A percentile compares a stretch with the other conserved stretches of the same genome.
phyloP scores from a whole-genome alignment of 2,888 invertebrate species.

The Thera britannica region DNA sequence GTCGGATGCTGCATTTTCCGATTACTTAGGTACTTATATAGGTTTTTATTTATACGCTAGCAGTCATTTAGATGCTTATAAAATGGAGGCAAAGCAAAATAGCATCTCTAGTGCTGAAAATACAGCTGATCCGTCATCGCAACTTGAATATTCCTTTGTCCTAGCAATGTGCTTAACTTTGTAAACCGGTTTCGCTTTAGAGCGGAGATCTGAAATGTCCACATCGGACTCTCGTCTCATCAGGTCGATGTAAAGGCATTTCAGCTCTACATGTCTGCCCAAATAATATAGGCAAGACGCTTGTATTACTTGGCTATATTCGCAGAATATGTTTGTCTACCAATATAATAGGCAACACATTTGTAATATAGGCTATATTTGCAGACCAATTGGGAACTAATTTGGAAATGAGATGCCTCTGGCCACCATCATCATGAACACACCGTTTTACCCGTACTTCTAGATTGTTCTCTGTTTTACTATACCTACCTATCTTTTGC shows the following conservation, averaged over 20 bases:
- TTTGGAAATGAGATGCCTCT: conserved; percentile 22
- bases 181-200: conserved; percentile 64
- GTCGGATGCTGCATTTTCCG: conserved; percentile 13
- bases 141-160: conserved; percentile 33
- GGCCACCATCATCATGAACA: no score
- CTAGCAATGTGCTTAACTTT: conserved; percentile 49
- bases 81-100: conserved; percentile 35
- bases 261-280: no score
- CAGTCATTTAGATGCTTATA: neutral
- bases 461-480: no score
- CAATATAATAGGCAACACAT: no score
- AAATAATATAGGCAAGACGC: no score
- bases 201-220: conserved; percentile 65
- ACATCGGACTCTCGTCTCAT: no score
- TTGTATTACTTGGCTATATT: no score
- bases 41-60: neutral
- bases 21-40: conserved; percentile 2
- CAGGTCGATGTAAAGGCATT: no score
- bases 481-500: neutral
- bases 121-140: conserved; percentile 26
- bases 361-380: no score
- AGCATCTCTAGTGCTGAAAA: conserved; percentile 35
- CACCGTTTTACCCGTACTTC: no score
- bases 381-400: neutral
- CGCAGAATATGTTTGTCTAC: no score